Base-by-base conservation (phyloP, 2,113 vertebrate genomes). In the Hypanus sabinus region DNA sequence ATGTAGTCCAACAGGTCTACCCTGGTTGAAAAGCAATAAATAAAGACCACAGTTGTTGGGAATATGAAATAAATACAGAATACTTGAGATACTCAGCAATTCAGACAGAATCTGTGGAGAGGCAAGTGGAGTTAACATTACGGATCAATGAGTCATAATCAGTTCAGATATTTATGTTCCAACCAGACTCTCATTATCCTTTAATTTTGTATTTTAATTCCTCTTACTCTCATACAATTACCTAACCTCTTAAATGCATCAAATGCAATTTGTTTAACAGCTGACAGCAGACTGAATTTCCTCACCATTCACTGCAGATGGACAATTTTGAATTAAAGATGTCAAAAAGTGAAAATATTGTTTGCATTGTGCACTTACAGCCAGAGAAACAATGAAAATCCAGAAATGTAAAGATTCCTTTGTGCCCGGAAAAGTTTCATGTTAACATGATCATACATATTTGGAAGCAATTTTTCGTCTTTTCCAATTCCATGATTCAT, bases 401-500 rank as follows among this genome's bases (percentile, higher is more conserved):
- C 99, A 20, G 98, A 99, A 95, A 99, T 97, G 95, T 99, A 99
- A 94, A 99, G 97, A 96, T 99, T 99, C 95, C 99, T 98, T 96
- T 99, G 99, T 0, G 98, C 97, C 95, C 98, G 96, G 95, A 99
- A 99, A 94, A 99, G 98, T 97, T 98, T 99, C 98, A 99, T 99
- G 95, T 99, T 98, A 80, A 98, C 95, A 46, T 99, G 97, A 95
- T 99, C 98, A 75, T 97, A 97, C 94, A 97, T 94, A 94, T 95
- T 97, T 70, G 96, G 94, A 95, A 96, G 97, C 94, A 96, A 57
- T 75, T 95, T 95, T 94, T 95, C 94, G 38, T 95, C 95, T 91
- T 96, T 97, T 94, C 96, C 97, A 93, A 20, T 94, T 46, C 94
- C 94, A 5, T 97, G 96, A 55, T 95, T 22, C 0, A 94, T 94